phyloP scores from a whole-genome alignment of 1,140 invertebrate species.

The Cyclargus thomasi region DNA sequence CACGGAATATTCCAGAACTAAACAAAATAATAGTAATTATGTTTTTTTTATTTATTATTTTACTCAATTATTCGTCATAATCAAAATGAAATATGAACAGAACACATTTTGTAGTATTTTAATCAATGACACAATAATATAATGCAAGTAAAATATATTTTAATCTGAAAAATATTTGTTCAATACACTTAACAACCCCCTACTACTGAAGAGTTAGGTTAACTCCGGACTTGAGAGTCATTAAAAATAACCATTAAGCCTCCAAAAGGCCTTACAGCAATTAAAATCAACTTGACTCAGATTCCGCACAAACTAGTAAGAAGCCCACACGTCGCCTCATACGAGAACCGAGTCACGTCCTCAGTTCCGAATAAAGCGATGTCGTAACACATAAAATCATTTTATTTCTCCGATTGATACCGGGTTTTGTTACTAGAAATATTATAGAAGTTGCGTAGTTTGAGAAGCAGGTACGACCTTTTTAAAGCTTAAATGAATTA shows the following conservation, averaged over 20 bases:
- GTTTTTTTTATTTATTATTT: too few relatives aligned
- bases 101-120: too few relatives aligned
- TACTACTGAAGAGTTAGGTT: too few relatives aligned
- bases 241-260: not conserved
- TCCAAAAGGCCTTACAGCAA: not conserved
- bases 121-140: too few relatives aligned
- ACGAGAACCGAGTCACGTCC: not conserved
- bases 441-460: not conserved
- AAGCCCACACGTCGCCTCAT: not conserved
- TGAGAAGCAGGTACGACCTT: not conserved
- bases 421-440: not conserved
- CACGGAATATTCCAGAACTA: too few relatives aligned
- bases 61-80: too few relatives aligned
- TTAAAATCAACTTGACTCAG: not conserved
- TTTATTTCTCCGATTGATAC: constrained; percentile 5
- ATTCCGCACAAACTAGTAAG: not conserved
- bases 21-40: too few relatives aligned
- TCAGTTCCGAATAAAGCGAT: constrained; percentile 8
- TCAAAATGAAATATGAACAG: too few relatives aligned
- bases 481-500: too few relatives aligned
- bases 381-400: constrained; percentile 14
- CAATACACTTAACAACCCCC: too few relatives aligned
- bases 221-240: not conserved
- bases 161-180: too few relatives aligned
- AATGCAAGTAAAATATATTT: too few relatives aligned